phyloP scores from a whole-genome alignment of 2,797 vertebrate genomes.

The Rhodeus uyekii region DNA sequence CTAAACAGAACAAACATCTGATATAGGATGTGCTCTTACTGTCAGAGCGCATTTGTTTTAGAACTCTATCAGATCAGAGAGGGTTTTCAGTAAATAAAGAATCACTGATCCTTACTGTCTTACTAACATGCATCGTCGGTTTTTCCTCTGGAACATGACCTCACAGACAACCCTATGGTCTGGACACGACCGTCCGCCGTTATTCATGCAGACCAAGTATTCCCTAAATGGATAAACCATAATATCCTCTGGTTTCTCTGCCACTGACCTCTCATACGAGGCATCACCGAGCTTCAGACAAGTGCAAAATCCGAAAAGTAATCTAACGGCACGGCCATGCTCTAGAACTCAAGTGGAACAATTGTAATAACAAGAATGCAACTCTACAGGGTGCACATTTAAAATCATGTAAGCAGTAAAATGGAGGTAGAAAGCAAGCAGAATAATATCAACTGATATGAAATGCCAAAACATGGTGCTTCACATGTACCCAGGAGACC shows the following conservation, averaged over 20 bases:
- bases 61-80: conserved; percentile 15
- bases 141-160: conserved; percentile 37
- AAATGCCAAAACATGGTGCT: not conserved
- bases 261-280: conserved; percentile 11
- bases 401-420: not conserved
- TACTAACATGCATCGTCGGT: conserved; percentile 25
- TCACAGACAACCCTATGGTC: conserved; percentile 32
- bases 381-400: not conserved
- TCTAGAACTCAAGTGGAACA: conserved; percentile 31
- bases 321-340: not conserved
- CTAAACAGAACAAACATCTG: conserved; percentile 23
- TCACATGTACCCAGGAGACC: conserved; percentile 21
- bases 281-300: not conserved
- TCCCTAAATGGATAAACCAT: conserved; percentile 55
- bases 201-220: conserved; percentile 53
- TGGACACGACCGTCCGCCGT: conserved; percentile 39
- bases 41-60: conserved; percentile 12
- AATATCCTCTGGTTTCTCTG: conserved; percentile 35
- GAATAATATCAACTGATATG: not conserved
- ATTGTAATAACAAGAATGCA: conserved; percentile 2
- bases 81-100: conserved; percentile 47
- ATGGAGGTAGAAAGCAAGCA: not conserved
- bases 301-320: conserved; percentile 21
- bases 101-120: conserved; percentile 33
- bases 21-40: not conserved